These are phyloP conservation scores for Harpagoxenus sublaevis DNA, from an alignment of 2,888 invertebrate species.

Conservation along the genomic window DNA sequence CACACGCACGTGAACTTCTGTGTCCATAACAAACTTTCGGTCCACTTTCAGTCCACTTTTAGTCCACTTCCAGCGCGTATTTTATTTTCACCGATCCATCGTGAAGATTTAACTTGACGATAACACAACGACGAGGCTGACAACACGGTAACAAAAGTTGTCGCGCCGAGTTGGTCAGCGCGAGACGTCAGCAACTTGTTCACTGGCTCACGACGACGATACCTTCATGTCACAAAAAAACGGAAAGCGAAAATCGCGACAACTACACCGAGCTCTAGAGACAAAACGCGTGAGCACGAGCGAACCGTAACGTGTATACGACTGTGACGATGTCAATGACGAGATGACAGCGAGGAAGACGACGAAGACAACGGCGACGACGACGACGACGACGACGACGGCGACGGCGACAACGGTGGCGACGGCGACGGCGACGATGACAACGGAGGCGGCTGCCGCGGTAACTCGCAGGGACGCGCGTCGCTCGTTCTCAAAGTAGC, in stretches of 20 bases:
- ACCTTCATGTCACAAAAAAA: conserved; percentile 43
- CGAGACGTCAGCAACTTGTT: conserved; percentile 51
- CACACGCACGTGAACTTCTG: conserved; percentile 67
- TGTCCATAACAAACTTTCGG: conserved; percentile 72
- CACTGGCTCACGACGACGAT: conserved; percentile 39
- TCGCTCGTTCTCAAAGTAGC: conserved; percentile 85
- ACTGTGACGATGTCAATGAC: conserved; percentile 30
- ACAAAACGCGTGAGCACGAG: conserved; percentile 52
- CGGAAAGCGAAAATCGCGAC: conserved; percentile 52
- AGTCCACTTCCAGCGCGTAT: conserved; percentile 37
- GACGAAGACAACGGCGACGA: background rate
- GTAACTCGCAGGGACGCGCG: conserved; percentile 84
- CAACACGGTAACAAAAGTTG: conserved; percentile 35
- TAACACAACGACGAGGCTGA: conserved; percentile 25
- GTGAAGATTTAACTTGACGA: conserved; percentile 43
- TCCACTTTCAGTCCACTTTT: conserved; percentile 35
- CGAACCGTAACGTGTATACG: conserved; percentile 37
- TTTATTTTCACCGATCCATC: conserved; percentile 65
- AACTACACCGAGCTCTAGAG: conserved; percentile 37
- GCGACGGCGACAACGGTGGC: conserved; percentile 57
- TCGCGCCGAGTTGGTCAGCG: conserved; percentile 38
- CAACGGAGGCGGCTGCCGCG: conserved; percentile 85
- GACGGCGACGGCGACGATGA: conserved; percentile 80
- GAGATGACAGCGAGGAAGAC: conserved; percentile 36
- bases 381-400: conserved; percentile 28